A percentile compares a stretch with the other conserved stretches of the same genome.
These are phyloP conservation scores for Nasonia vitripennis DNA, from an alignment of 1,140 invertebrate genomes.

Conservation along the genomic window DNA sequence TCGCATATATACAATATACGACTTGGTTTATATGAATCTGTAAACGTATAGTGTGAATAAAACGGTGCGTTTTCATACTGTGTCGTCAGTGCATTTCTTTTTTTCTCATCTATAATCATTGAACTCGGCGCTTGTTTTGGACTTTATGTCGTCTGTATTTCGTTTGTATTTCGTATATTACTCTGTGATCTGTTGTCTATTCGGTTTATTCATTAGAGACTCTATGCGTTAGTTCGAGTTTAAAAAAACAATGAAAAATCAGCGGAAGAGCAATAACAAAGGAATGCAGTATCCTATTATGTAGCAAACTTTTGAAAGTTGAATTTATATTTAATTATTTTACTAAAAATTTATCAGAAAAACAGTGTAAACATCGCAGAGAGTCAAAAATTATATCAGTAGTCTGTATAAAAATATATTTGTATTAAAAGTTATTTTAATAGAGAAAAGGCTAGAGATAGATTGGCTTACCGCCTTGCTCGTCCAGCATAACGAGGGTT, in stretches of 20 bases:
- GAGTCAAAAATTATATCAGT: constrained; percentile 7
- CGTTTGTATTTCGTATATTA: neutral
- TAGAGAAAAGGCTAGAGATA: constrained; percentile 53
- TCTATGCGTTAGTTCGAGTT: neutral
- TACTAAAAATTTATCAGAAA: neutral
- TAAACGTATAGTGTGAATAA: constrained; percentile 29
- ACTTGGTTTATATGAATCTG: constrained; percentile 1
- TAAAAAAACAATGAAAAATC: constrained; percentile 19
- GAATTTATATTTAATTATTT: no score
- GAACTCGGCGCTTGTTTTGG: constrained; percentile 14
- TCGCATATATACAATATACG: neutral
- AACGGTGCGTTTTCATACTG: constrained; percentile 26
- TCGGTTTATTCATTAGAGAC: neutral
- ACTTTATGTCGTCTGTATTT: constrained; percentile 31
- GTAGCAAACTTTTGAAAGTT: no score
- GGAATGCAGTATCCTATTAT: constrained; percentile 13
- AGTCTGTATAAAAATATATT: constrained; percentile 15
- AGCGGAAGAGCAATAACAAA: constrained; percentile 31
- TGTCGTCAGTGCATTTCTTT: constrained; percentile 28
- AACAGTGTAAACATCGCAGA: constrained; percentile 11
- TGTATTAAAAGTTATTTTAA: constrained; percentile 40
- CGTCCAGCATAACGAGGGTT: constrained; percentile 95
- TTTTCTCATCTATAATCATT: constrained; percentile 14
- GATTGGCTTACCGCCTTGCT: constrained; percentile 92
- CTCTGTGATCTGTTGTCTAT: constrained; percentile 24